These are phyloP conservation scores for Quadroppia sp. DNA, from an alignment of 2,888 invertebrate species.

Conservation along the genomic window DNA sequence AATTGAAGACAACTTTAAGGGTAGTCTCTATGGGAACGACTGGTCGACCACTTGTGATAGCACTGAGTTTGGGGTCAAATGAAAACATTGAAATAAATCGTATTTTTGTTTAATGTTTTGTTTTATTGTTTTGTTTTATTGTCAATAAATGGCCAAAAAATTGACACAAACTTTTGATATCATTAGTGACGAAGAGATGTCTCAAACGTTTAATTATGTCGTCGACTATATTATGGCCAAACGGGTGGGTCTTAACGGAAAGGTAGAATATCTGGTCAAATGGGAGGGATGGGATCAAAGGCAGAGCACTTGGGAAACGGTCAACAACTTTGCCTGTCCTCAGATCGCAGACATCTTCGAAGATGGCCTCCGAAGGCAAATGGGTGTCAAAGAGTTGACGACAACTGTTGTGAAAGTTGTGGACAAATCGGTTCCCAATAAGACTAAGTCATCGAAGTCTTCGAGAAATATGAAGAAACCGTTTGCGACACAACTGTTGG, in stretches of 20 bases:
- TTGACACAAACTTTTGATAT: no score
- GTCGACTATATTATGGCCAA: neutral
- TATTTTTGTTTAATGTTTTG: no score
- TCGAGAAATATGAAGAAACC: no score
- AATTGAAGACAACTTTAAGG: no score
- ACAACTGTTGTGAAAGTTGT: no score
- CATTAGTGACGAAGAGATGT: neutral
- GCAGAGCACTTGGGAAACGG: neutral
- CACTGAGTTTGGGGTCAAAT: no score
- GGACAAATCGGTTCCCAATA: neutral
- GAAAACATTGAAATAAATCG: no score
- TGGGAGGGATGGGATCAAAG: conserved; percentile 4
- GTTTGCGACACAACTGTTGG: neutral
- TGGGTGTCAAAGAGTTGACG: neutral
- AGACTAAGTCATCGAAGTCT: neutral
- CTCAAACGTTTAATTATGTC: neutral
- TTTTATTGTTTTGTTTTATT: no score
- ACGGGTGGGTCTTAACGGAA: neutral
- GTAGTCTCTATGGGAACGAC: no score
- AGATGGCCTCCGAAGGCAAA: neutral
- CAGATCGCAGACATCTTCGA: conserved; percentile 1
- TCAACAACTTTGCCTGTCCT: neutral
- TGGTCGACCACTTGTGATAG: no score
- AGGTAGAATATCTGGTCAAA: conserved; percentile 17
- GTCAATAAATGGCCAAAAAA: no score